Evolutionary conservation across 2,797 vertebrate genomes (phyloP).

Genomic region (Spinus pinus): DNA sequence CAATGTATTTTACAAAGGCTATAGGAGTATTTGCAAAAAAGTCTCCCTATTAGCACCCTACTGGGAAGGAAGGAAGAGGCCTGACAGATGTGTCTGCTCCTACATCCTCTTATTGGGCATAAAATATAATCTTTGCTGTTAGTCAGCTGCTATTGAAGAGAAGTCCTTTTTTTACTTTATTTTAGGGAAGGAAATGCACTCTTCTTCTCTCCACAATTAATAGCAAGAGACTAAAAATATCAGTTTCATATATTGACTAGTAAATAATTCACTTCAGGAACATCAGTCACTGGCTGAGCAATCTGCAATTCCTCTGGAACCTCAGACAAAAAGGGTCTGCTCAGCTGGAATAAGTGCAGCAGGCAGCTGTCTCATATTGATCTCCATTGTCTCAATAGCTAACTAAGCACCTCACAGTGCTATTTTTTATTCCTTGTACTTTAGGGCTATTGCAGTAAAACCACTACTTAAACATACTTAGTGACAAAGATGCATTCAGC

Average conservation of each 20-base stretch:
- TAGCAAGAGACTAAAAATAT: not conserved
- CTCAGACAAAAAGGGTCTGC: not conserved
- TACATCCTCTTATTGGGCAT: not conserved
- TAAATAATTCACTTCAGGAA: slow-evolving; percentile 5
- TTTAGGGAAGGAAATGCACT: not conserved
- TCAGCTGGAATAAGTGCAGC: not conserved
- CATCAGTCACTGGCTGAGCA: not conserved
- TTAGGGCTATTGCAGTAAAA: not conserved
- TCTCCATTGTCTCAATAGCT: not conserved
- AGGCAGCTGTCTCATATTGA: not conserved
- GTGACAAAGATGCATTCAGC: not conserved
- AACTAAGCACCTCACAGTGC: not conserved
- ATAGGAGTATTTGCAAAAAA: not conserved
- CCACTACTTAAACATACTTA: not conserved
- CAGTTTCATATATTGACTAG: not conserved
- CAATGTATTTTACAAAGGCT: not conserved
- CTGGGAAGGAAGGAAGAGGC: not conserved
- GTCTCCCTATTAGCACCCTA: not conserved
- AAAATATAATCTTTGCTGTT: not conserved
- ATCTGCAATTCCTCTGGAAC: not conserved
- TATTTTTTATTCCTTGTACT: not conserved
- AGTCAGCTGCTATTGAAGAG: not conserved
- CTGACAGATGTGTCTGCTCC: not conserved
- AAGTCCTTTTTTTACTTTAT: not conserved
- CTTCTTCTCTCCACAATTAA: not conserved